Base-by-base conservation (phyloP, 2,888 invertebrate species). In the Amiota minor region DNA sequence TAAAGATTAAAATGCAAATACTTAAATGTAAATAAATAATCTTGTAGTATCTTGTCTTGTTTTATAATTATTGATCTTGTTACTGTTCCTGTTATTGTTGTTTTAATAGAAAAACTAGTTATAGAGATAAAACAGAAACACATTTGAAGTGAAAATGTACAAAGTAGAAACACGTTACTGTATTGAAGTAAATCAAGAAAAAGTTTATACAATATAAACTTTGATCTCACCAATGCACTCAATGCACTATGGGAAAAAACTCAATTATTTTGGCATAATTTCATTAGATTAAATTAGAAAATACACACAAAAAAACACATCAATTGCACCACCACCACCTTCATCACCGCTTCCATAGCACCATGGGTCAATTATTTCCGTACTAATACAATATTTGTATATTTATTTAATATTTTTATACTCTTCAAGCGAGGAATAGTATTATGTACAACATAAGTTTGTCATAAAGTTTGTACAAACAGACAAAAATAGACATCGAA, bases 381-480 rank as follows among this genome's bases (percentile, higher is more conserved):
- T n/a, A 50, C 12, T 14, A 50, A n/a, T n/a, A 14, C 50, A 9
- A 50, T 50, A 50, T 50, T 50, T 0, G 11, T 50, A n/a, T n/a
- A 11, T 14, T 50, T 14, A 50, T n/a, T 50, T 2, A 50, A 14
- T 50, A n/a, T 50, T 49, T 49, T 11, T 9, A 55, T 55, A 55
- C 55, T 55, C 55, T 10, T 1, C 49, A 49, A 9, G 9, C 49
- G 12, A 12, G 9, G 49, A 11, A 12, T 1, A 49, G 49, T 49
- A 49, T 49, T 49, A 49, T 49, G 12, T 49, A 9, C n/a, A n/a
- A n/a, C 3, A 23, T 23, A 23, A 23, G 23, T 50, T 50, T 50
- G 9, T 50, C 50, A 50, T n/a, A 9, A 50, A 56, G 56, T 56
- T 56, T 56, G 56, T 56, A n/a, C n/a, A n/a, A n/a, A n/a, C n/a